Evolutionary conservation across 2,888 invertebrate species (phyloP), one percentile per base, ranked within the genome.

Genomic region (Pilophorus perplexus): DNA sequence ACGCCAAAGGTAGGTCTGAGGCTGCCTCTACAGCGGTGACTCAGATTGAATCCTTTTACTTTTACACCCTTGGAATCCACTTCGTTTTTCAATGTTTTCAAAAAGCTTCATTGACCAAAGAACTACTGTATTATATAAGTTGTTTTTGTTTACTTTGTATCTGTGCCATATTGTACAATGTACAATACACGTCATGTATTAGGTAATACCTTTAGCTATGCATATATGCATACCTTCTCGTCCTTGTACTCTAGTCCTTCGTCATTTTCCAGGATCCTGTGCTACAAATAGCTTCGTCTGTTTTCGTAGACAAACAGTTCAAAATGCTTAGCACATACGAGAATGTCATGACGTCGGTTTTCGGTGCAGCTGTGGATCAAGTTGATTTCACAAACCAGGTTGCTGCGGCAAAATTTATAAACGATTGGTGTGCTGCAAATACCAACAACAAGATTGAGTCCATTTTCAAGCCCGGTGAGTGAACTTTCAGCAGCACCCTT

Each of bases 381-480:
- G 69, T 90, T 0, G 76, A 90, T 73, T 92, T 92, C 72, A 72
- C 83, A 22, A 76, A 80, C 1, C 73, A 72, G 1, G 76, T 74
- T 18, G 81, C 84, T 1, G 81, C 80, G 0, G 77, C 79, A 2
- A 71, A 76, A 3, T 76, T 75, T 0, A 93, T 97, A 52, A 97
- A 97, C 75, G 72, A 76, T 37, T 94, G 93, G 90, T 90, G 84
- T 40, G 85, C 86, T 74, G 76, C 82, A 3, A 83, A 89, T 74
- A 97, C 97, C 0, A 85, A 89, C 62, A 78, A 87, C 6, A 90
- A 87, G 76, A 95, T 97, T 66, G 84, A 85, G 72, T 81, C 93
- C 73, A 79, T 97, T 1, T 77, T 97, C 54, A 75, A 80, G 1
- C 14, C 83, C 1, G 79, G 81, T 79, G 70, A 67, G 2, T 28